phyloP scores from a whole-genome alignment of 2,113 vertebrate species.

The Crotalus helleri region DNA sequence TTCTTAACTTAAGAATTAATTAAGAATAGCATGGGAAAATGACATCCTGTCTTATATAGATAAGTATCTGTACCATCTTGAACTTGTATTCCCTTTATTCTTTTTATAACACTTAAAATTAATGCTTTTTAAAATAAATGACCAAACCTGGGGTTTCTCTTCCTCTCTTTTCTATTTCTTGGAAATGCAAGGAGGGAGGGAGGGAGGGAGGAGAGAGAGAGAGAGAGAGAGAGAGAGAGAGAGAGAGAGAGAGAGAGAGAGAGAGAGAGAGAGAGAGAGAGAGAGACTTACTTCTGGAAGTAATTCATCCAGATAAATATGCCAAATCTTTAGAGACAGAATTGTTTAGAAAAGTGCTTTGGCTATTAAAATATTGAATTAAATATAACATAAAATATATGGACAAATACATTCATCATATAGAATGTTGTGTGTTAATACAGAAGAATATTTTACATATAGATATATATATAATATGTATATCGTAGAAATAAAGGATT shows the following conservation, averaged over 20 bases:
- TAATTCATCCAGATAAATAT: constrained; percentile 63
- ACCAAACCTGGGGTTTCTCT: constrained; percentile 34
- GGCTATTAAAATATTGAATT: constrained; percentile 61
- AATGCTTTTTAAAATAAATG: constrained; percentile 53
- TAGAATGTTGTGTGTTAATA: constrained; percentile 53
- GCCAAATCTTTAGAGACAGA: constrained; percentile 63
- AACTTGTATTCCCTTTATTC: constrained; percentile 46
- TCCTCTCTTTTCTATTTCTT: constrained; percentile 5
- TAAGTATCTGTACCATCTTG: not conserved
- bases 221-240: too few relatives aligned
- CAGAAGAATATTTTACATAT: constrained; percentile 61
- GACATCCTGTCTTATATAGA: not conserved
- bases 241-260: too few relatives aligned
- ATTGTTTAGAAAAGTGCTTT: constrained; percentile 60
- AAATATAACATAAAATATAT: constrained; percentile 55
- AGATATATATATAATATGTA: constrained; percentile 35
- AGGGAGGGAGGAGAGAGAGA: fast-evolving
- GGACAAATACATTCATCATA: constrained; percentile 57
- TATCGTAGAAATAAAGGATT: too few relatives aligned
- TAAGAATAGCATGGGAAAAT: not conserved
- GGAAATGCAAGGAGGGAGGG: constrained; percentile 61
- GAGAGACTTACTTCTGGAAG: constrained; percentile 59
- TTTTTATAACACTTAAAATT: constrained; percentile 58
- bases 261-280: too few relatives aligned
- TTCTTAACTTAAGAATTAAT: not conserved